phyloP scores from a whole-genome alignment of 2,113 vertebrate genomes.

The Loxodonta africana region DNA sequence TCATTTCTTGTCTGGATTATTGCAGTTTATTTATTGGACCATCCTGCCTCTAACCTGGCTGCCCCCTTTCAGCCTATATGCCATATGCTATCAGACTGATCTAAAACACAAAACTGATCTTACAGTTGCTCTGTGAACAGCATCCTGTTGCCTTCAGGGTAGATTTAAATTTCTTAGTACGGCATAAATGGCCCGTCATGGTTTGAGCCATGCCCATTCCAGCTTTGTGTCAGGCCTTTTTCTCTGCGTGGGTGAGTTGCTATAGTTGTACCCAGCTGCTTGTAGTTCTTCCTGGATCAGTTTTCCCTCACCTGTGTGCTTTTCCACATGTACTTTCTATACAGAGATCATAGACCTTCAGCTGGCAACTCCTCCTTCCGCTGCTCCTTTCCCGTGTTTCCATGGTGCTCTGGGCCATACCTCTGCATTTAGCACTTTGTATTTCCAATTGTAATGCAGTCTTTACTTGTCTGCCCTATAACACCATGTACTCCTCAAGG shows the following conservation, averaged over 20 bases:
- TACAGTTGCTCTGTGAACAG: background rate
- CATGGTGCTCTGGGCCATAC: background rate
- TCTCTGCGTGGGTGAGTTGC: background rate
- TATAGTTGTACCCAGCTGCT: background rate
- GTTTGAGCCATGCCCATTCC: background rate
- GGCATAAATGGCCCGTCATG: background rate
- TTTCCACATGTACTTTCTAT: background rate
- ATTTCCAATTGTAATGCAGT: background rate
- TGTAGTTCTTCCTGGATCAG: background rate
- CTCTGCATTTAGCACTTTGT: background rate
- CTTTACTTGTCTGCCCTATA: background rate
- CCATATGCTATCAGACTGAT: background rate
- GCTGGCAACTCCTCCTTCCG: background rate
- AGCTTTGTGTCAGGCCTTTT: background rate
- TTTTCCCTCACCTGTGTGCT: background rate
- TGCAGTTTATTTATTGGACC: background rate
- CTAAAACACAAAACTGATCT: background rate
- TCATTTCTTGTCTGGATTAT: conserved; percentile 1
- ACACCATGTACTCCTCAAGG: background rate
- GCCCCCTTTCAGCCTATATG: background rate
- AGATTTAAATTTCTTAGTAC: background rate
- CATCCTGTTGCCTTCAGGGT: background rate
- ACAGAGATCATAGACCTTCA: background rate
- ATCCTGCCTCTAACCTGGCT: background rate
- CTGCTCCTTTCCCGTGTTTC: background rate